Base-by-base conservation (phyloP, 1,140 invertebrate species). In the Heliconius hermathena region DNA sequence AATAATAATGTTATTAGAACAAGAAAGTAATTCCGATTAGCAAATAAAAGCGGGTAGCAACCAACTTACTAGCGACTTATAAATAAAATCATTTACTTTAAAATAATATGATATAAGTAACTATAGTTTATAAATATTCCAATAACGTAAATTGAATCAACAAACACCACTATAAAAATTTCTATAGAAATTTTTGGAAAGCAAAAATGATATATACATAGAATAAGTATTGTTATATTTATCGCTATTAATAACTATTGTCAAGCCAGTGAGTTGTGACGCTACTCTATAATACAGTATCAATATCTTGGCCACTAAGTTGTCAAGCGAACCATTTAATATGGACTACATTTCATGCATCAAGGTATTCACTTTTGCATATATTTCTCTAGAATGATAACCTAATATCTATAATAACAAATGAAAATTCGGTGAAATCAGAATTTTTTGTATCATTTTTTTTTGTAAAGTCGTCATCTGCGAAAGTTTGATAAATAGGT, bases 271-370 rank as follows among this genome's bases (percentile, higher is more conserved):
- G 81, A 80, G 73, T 77, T 73, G 78, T 82, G 73, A 76, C 73
- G 38, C 49, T 60, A 54, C 75, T 71, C 46, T 71, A 73, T 77
- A 78, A 66, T 73, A 72, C 74, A 80, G 80, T 78, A 75, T 77
- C 78, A 72, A 78, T 76, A 77, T 71, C 60, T 77, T 18, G 81
- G 71, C 49, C 78, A 79, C 72, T 80, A 54, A 49, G 52, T 20
- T 74, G 57, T 72, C 38, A 79, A 85, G 80, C 86, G 78, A 85
- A 89, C 84, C 84, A 80, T 86, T 79, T 70, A 85, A 78, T 73
- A 74, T 84, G 88, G 54, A 73, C 86, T 84, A 87, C 79, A 85
- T 89, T 87, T 89, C 84, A 87, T 80, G 88, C 85, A 74, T 84
- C 81, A 75, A 11, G 60, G 1, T 13, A 66, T 66, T 29, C 11